Evolutionary conservation across 2,797 vertebrate species (phyloP).

Genomic region (Coracias cyanogaster): DNA sequence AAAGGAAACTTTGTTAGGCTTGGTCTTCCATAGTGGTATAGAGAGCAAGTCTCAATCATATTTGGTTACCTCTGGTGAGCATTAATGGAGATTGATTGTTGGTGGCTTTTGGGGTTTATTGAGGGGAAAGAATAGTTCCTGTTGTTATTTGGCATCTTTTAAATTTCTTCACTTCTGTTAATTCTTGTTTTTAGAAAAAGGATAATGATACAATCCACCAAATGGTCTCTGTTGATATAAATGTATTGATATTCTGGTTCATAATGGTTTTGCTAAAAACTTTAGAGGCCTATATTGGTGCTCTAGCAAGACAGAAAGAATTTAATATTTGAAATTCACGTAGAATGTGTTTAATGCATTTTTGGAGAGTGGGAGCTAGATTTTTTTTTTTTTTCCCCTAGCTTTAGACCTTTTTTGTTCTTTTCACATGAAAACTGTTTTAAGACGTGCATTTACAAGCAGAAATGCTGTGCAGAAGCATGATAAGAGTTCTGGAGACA

Average conservation of each 20-base stretch:
- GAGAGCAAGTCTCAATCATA: not conserved
- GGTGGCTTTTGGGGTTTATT: not conserved
- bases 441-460: not conserved
- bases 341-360: not conserved
- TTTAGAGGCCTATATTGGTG: not conserved
- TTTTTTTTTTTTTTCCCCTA: not conserved
- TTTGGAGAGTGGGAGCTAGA: not conserved
- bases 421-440: not conserved
- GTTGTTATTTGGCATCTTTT: not conserved
- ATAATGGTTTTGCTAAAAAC: not conserved
- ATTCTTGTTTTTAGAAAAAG: not conserved
- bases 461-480: not conserved
- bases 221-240: not conserved
- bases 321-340: not conserved
- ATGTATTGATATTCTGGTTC: not conserved
- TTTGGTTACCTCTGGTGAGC: not conserved
- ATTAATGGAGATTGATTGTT: not conserved
- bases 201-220: not conserved
- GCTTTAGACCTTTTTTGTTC: not conserved
- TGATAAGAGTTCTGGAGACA: not conserved
- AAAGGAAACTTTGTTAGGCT: not conserved
- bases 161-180: not conserved
- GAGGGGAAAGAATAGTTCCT: not conserved
- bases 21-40: not conserved
- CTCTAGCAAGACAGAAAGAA: not conserved